Evolutionary conservation across 2,888 invertebrate species (phyloP).

Genomic region (Colostygia pectinataria): DNA sequence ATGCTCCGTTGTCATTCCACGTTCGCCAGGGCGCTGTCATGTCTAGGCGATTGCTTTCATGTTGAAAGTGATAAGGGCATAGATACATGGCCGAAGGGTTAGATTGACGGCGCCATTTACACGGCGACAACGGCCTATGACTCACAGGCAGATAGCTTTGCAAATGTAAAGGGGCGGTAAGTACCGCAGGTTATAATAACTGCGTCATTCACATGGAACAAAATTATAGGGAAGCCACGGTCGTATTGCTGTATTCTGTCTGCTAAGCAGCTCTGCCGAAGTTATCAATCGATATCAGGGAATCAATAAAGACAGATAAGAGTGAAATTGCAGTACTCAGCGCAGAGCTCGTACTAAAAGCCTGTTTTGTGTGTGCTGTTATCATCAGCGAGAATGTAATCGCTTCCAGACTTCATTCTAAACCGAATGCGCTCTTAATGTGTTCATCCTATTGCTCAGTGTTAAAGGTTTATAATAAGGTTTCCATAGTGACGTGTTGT

Average conservation of each 20-base stretch:
- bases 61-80: conserved; percentile 42
- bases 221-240: conserved; percentile 21
- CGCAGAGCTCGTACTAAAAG: background rate
- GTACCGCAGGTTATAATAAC: conserved; percentile 20
- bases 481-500: too few relatives aligned
- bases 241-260: background rate
- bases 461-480: too few relatives aligned
- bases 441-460: too few relatives aligned
- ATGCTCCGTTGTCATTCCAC: conserved; percentile 22
- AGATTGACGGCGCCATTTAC: conserved; percentile 51
- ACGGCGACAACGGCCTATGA: conserved; percentile 42
- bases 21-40: conserved; percentile 37
- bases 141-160: conserved; percentile 42
- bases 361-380: too few relatives aligned
- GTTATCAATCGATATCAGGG: conserved; percentile 13
- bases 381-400: too few relatives aligned
- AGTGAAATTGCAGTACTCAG: background rate
- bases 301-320: conserved; percentile 9
- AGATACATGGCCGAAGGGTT: conserved; percentile 48
- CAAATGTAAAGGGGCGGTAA: conserved; percentile 28
- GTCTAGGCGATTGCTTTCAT: conserved; percentile 32
- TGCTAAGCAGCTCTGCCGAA: conserved; percentile 25
- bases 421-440: too few relatives aligned
- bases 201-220: conserved; percentile 22
- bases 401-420: too few relatives aligned